Percentiles rank a stretch among this genome's conserved stretches.
phyloP scores from a whole-genome alignment of 2,888 invertebrate species.

The Bursaphelenchus okinawaensis region DNA sequence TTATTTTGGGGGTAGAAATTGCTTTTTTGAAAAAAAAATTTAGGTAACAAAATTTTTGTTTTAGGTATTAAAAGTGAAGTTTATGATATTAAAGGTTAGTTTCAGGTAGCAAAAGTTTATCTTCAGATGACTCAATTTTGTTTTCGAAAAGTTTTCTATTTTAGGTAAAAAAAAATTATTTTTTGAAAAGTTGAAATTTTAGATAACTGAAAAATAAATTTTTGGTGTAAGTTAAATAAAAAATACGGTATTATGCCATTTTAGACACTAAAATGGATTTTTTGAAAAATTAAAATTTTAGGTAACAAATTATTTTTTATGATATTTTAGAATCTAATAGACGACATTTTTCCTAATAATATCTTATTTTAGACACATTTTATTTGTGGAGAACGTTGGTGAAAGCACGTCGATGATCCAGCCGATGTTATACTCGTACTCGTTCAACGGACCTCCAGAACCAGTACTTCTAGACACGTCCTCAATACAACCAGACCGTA shows the following conservation, averaged over 20 bases:
- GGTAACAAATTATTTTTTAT: background rate
- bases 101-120: no score
- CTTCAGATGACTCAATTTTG: no score
- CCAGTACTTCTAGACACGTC: slow-evolving; percentile 94
- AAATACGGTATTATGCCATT: no score
- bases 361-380: slow-evolving; percentile 72
- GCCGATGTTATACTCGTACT: slow-evolving; percentile 95
- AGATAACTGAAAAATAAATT: background rate
- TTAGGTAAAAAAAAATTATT: no score
- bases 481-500: slow-evolving; percentile 91
- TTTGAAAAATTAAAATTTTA: background rate
- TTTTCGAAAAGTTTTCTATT: no score
- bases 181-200: background rate
- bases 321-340: background rate
- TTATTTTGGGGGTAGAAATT: no score
- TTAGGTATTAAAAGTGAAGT: no score
- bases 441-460: slow-evolving; percentile 69
- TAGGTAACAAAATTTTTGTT: no score
- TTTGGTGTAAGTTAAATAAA: no score
- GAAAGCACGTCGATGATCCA: slow-evolving; percentile 99
- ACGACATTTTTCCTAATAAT: background rate
- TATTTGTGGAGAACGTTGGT: slow-evolving; percentile 91
- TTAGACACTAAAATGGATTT: no score
- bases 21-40: no score
- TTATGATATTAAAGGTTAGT: no score